These are phyloP conservation scores for Electrona antarctica DNA, from an alignment of 2,113 vertebrate genomes.

Conservation along the genomic window DNA sequence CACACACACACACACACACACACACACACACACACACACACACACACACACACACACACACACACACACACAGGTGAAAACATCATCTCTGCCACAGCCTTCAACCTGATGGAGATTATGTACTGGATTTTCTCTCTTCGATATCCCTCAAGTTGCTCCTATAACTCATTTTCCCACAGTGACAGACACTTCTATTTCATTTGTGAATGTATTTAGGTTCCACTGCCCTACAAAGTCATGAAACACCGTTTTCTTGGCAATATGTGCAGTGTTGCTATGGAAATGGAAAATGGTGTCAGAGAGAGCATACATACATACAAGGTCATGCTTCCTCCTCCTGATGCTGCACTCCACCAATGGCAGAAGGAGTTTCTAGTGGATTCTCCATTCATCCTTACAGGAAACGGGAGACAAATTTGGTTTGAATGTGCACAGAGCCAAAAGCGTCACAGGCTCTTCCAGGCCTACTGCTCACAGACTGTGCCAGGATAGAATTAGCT, in stretches of 20 bases:
- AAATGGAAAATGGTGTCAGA: slow-evolving; percentile 54
- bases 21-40: no score
- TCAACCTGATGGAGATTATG: no score
- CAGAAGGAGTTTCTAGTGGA: slow-evolving; percentile 67
- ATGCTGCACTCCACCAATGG: slow-evolving; percentile 72
- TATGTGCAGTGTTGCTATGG: slow-evolving; percentile 30
- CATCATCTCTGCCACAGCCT: no score
- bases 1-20: no score
- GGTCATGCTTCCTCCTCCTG: slow-evolving; percentile 74
- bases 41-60: no score
- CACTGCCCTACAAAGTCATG: slow-evolving; percentile 25
- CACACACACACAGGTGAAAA: not conserved
- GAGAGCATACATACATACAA: slow-evolving; percentile 70
- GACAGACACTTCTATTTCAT: no score
- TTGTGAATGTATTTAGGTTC: no score
- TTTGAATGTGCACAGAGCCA: slow-evolving; percentile 42
- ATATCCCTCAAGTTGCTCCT: no score
- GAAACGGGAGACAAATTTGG: slow-evolving; percentile 81
- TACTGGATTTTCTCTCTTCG: no score
- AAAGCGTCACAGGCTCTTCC: slow-evolving; percentile 60
- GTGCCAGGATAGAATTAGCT: slow-evolving; percentile 43
- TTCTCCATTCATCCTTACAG: slow-evolving; percentile 73
- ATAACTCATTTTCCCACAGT: no score
- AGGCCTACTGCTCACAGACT: slow-evolving; percentile 47
- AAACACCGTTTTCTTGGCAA: slow-evolving; percentile 24